Evolutionary conservation across 2,113 vertebrate genomes (phyloP), one percentile per base, ranked within the genome.

Genomic region (Gallinago jamesoni): DNA sequence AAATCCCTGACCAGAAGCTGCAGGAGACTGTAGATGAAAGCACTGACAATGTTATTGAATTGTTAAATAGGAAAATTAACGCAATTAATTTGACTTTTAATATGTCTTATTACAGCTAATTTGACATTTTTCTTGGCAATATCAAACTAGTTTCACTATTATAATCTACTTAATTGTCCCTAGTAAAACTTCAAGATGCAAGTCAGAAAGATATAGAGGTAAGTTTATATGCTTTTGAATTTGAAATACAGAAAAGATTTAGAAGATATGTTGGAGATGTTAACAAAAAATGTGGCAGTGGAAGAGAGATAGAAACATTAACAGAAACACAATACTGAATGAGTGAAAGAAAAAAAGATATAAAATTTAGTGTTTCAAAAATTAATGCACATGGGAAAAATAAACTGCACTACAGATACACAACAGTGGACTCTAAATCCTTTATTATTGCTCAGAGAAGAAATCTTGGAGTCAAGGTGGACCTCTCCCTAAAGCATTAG

Each of bases 111-210:
- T 94, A 57, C 16, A 93, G 35, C 47, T 16, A 5, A 72, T 95
- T 91, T 93, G 66, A 70, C 21, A 48, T 93, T 95, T 95, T 89
- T 76, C n/a, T 95, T 95, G 41, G 35, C 64, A 78, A 69, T 69
- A 50, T 90, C 57, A 87, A 82, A 88, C 21, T 48, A n/a, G 47
- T 94, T 66, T 89, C 33, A 64, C 24, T 89, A n/a, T 81, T 75
- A 62, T 59, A 33, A 47, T 86, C n/a, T 78, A 37, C 56, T 79
- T 90, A 75, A 78, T 22, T 39, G 18, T 78, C 83, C 15, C 43
- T 85, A 33, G 15, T 85, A 77, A 90, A 79, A 89, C 55, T 50
- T 59, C 53, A 28, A 84, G 27, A 11, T 95, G 22, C 53, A 82
- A 57, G 86, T 92, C 55, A 41, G 7, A 85, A 91, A 37, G 24